These are phyloP conservation scores for Rhinichthys klamathensis DNA, from an alignment of 2,113 vertebrate genomes.

Conservation along the genomic window DNA sequence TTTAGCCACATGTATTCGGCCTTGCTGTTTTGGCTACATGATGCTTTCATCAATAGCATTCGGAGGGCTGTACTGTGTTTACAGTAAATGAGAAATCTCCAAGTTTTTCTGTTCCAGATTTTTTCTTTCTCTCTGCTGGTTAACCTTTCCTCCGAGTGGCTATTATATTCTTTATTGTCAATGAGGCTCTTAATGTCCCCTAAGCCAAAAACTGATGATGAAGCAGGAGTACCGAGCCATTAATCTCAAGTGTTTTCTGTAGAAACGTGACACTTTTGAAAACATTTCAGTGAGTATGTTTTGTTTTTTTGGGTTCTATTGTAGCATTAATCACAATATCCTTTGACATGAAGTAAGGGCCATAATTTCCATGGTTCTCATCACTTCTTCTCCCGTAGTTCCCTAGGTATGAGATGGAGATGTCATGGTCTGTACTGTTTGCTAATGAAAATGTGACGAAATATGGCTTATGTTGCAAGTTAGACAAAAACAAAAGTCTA, in stretches of 20 bases:
- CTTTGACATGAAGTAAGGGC: not conserved
- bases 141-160: not conserved
- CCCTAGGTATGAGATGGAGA: not conserved
- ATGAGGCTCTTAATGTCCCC: constrained; percentile 17
- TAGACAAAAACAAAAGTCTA: not conserved
- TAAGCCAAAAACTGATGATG: constrained; percentile 28
- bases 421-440: not conserved
- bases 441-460: constrained; percentile 5
- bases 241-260: constrained; percentile 11
- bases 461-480: constrained; percentile 17
- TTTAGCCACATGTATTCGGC: constrained; percentile 46
- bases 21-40: constrained; percentile 36
- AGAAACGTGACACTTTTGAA: not conserved
- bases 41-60: constrained; percentile 40
- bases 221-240: not conserved
- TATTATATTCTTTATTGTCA: constrained; percentile 33
- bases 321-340: constrained; percentile 27
- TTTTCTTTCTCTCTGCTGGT: not conserved
- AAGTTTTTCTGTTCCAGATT: not conserved
- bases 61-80: constrained; percentile 33
- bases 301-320: not conserved
- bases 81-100: constrained; percentile 35
- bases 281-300: not conserved
- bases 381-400: not conserved
- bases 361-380: not conserved